phyloP scores from a whole-genome alignment of 1,140 invertebrate species.

The Drosophila lacertosa region DNA sequence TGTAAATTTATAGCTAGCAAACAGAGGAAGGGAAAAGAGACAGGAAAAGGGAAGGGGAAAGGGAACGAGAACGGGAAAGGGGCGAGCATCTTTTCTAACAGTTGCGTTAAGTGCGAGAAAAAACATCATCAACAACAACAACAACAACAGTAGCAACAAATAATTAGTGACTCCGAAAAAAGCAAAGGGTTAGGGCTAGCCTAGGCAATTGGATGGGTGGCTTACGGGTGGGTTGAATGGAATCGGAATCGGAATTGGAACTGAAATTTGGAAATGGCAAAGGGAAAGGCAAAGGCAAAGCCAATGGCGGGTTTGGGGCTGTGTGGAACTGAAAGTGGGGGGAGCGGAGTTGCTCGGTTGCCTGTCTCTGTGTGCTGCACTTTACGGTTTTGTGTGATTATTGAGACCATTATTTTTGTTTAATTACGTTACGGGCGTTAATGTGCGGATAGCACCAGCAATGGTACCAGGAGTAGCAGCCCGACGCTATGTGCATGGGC shows the following conservation, averaged over 20 bases:
- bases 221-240: constrained; percentile 14
- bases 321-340: constrained; percentile 2
- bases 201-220: constrained; percentile 23
- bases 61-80: too few species aligned
- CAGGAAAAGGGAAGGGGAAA: too few species aligned
- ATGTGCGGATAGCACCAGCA: constrained; percentile 62
- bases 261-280: constrained; percentile 3
- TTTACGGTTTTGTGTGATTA: constrained; percentile 74
- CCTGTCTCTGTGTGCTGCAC: constrained; percentile 34
- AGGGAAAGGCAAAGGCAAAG: neutral
- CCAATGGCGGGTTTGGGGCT: neutral
- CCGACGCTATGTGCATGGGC: constrained; percentile 11
- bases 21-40: too few species aligned
- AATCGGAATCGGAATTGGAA: constrained; percentile 9
- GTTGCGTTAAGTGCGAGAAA: constrained; percentile 26
- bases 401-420: constrained; percentile 82
- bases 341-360: neutral
- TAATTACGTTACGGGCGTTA: constrained; percentile 82
- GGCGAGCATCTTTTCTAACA: constrained; percentile 19
- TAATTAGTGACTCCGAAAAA: constrained; percentile 42
- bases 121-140: constrained; percentile 12
- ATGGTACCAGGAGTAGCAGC: constrained; percentile 8
- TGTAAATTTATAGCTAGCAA: constrained; percentile 20
- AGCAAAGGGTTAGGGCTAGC: constrained; percentile 37
- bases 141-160: constrained; percentile 18